Conservation (phyloP, 2,888 invertebrate genomes). For the Apamea sordens region DNA sequence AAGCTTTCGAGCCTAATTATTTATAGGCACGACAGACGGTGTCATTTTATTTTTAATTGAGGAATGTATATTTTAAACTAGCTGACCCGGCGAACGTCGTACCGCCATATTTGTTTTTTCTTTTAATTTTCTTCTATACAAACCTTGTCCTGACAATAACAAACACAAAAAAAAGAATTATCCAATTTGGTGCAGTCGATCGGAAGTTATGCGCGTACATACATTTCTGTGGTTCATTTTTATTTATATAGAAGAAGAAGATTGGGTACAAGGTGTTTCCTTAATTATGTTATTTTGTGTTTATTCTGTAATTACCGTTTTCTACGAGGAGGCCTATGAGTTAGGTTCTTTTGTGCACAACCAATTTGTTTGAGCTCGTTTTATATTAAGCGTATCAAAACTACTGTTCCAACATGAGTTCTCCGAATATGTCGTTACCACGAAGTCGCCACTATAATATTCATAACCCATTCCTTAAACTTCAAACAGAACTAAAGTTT, state of each 20-base stretch:
- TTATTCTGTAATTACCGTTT: neutral
- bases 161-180: no score
- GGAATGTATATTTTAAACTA: no score
- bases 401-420: neutral
- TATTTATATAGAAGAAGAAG: no score
- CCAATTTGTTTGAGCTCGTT: neutral
- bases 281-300: neutral
- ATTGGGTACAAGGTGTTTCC: neutral
- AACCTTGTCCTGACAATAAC: no score
- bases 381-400: neutral
- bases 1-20: neutral
- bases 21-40: neutral
- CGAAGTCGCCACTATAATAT: slow-evolving; percentile 23
- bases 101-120: no score
- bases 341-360: neutral
- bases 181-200: no score
- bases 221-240: no score
- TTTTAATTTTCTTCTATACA: no score
- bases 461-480: slow-evolving; percentile 51
- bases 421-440: slow-evolving; percentile 23
- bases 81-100: no score
- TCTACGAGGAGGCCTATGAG: neutral
- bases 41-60: neutral
- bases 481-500: slow-evolving; percentile 58
- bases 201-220: no score